These are phyloP conservation scores for Papilio demoleus DNA, from an alignment of 2,888 invertebrate species.

Conservation along the genomic window DNA sequence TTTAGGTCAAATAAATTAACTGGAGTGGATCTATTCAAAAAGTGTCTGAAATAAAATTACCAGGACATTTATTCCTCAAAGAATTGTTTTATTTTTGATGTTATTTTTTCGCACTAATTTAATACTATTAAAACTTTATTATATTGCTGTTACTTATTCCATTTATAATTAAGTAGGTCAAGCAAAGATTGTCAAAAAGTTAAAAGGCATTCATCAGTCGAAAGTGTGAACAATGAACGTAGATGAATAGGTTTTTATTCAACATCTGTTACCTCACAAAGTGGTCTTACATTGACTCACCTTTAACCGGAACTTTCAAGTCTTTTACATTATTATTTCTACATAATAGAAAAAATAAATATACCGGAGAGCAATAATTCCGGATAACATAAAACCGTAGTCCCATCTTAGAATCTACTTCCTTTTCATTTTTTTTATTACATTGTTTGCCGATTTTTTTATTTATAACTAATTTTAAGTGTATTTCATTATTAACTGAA, in stretches of 20 bases:
- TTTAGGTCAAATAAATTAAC: too few relatives aligned
- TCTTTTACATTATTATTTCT: not conserved
- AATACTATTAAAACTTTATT: not conserved
- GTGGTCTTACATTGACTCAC: slow-evolving; percentile 15
- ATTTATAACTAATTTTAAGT: too few relatives aligned
- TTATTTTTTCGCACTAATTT: not conserved
- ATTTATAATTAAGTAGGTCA: slow-evolving; percentile 6
- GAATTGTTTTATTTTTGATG: not conserved
- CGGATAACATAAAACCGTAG: too few relatives aligned
- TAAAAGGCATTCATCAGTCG: slow-evolving; percentile 22
- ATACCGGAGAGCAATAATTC: too few relatives aligned
- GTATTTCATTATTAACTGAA: too few relatives aligned
- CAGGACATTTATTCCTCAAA: too few relatives aligned
- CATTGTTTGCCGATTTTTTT: too few relatives aligned
- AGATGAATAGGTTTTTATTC: slow-evolving; percentile 23
- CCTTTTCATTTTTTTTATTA: too few relatives aligned
- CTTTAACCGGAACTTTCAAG: slow-evolving; percentile 24
- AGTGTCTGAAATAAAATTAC: too few relatives aligned
- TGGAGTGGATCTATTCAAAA: too few relatives aligned
- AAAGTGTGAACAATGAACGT: slow-evolving; percentile 16
- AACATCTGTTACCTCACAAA: slow-evolving; percentile 24
- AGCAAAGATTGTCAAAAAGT: slow-evolving; percentile 17
- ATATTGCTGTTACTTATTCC: not conserved
- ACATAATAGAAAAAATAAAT: not conserved
- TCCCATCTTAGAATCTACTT: too few relatives aligned